Conservation (phyloP, 2,888 invertebrate genomes). For the Phasia obesa region DNA sequence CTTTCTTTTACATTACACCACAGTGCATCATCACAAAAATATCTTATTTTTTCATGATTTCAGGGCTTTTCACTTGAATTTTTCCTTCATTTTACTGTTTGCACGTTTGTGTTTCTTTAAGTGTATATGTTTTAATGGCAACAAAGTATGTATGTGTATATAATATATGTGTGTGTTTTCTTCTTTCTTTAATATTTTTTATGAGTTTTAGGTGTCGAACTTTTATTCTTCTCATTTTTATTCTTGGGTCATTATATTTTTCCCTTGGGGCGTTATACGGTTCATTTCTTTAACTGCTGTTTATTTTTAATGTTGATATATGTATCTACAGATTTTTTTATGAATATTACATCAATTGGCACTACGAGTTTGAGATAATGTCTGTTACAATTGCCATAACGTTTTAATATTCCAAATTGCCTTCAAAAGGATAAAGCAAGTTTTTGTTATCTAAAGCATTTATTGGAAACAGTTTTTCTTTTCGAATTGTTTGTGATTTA, state of each 20-base stretch:
- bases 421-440: constrained; percentile 1
- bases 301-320: constrained; percentile 54
- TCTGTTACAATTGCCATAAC: constrained; percentile 27
- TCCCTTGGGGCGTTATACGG: constrained; percentile 59
- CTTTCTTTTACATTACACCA: neutral
- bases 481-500: neutral
- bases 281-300: constrained; percentile 52
- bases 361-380: constrained; percentile 44
- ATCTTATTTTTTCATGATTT: constrained; percentile 55
- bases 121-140: neutral
- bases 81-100: constrained; percentile 27
- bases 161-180: neutral
- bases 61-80: constrained; percentile 44
- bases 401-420: constrained; percentile 13
- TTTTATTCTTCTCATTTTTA: constrained; percentile 11
- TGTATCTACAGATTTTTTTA: constrained; percentile 18
- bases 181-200: constrained; percentile 44
- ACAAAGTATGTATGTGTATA: neutral
- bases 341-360: constrained; percentile 51
- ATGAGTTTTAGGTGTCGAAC: constrained; percentile 56
- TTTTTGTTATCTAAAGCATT: neutral
- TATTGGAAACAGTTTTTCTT: neutral
- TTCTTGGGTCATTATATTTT: constrained; percentile 64
- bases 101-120: neutral
- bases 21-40: constrained; percentile 41